Evolutionary conservation across 2,797 vertebrate genomes (phyloP), one percentile per base, ranked within the genome.

Genomic region (Harpagifer antarcticus): DNA sequence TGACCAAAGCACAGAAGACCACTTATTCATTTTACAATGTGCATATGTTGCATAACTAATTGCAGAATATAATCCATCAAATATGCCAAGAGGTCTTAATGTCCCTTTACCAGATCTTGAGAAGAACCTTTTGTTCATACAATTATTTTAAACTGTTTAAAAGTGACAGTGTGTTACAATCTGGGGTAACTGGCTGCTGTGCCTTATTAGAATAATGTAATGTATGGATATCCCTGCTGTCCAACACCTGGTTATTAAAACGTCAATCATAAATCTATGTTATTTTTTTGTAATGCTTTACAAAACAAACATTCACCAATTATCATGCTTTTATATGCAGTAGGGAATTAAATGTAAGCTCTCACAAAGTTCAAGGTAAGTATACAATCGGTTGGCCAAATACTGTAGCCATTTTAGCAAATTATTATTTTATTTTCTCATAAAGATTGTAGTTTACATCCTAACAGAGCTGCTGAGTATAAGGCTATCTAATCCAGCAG

Each of bases 101-200:
- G 12, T 40, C 14, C 9, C 10, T 49, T 15, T 12, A 43, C 62
- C 17, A 70, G 10, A 60, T 19, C 27, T 61, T 15, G 19, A 16
- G 17, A 48, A 49, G 13, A 61, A 54, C 60, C 57, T 19, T 8
- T 44, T 62, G 27, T 71, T 33, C 13, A 20, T 56, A 40, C 33
- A 37, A 37, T 37, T 37, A 37, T 37, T 69, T 56, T 15, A 5
- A 45, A 59, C 43, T 31, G 37, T 48, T 58, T 68, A 12, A 43
- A 62, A 52, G 69, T 43, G 15, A 19, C 16, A 15, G 12, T 16
- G 55, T 72, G 60, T 50, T 47, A 60, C 42, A 72, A 19, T 47
- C 31, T 47, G 15, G 27, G 54, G 9, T 54, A 54, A 67, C 72
- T 66, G 68, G 72, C 53, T 53, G 73, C 42, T 81, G 60, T 63